These are phyloP conservation scores for Onychorhynchus coronatus DNA, from an alignment of 2,113 vertebrate species.

Conservation along the genomic window DNA sequence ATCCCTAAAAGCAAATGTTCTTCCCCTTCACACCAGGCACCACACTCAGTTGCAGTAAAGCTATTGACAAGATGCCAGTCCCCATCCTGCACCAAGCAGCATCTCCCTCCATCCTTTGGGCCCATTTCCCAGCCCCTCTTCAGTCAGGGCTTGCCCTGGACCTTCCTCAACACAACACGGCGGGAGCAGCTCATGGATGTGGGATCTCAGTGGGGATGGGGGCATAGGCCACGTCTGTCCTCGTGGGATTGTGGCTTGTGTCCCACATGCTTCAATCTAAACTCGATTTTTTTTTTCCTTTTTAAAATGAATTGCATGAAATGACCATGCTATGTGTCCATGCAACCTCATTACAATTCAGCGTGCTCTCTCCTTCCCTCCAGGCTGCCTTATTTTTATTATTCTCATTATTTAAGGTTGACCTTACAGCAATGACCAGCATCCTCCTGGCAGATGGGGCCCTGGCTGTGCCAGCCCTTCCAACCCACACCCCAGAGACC, in stretches of 20 bases:
- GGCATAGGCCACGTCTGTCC: neutral
- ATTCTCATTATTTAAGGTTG: neutral
- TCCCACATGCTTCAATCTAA: neutral
- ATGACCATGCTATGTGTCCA: neutral
- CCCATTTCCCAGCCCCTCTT: neutral
- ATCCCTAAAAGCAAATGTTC: neutral
- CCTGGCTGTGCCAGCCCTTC: fast-evolving
- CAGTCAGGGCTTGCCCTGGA: neutral
- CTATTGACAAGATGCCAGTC: neutral
- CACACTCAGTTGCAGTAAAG: neutral
- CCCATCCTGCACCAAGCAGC: fast-evolving
- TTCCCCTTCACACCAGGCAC: neutral
- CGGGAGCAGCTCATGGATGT: neutral
- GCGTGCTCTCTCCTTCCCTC: neutral
- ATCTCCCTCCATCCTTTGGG: neutral
- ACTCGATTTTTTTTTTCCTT: neutral
- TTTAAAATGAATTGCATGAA: neutral
- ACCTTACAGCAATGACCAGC: neutral
- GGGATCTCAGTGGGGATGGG: neutral
- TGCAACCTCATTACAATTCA: neutral
- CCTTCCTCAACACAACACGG: fast-evolving
- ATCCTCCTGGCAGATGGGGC: neutral
- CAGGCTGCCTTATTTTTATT: neutral
- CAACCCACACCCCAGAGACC: neutral
- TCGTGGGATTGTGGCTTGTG: neutral